These are phyloP conservation scores for Tauraco erythrolophus DNA, from an alignment of 2,113 vertebrate genomes.

Conservation along the genomic window DNA sequence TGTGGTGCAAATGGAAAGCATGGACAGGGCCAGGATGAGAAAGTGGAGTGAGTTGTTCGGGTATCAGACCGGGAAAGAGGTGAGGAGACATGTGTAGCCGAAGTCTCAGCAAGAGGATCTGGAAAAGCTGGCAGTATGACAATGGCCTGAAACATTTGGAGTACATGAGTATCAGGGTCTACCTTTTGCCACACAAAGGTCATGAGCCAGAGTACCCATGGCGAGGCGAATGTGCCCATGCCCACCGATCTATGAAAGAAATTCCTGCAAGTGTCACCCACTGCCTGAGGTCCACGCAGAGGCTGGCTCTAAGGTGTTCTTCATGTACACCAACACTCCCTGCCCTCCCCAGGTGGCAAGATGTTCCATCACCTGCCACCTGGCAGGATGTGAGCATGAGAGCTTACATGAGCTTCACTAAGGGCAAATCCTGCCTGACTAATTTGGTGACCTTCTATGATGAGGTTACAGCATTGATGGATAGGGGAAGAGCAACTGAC, in stretches of 20 bases:
- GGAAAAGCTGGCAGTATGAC: background rate
- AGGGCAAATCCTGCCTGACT: no score
- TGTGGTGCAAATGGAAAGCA: background rate
- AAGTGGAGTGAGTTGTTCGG: background rate
- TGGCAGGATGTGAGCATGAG: background rate
- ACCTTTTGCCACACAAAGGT: background rate
- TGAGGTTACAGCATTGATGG: no score
- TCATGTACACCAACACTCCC: background rate
- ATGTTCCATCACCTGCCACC: background rate
- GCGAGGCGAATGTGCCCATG: background rate
- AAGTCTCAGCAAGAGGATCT: background rate
- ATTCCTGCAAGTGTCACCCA: background rate
- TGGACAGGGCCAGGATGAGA: background rate
- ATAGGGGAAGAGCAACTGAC: no score
- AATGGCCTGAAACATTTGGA: background rate
- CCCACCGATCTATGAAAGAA: background rate
- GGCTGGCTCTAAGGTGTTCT: background rate
- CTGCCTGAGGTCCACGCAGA: background rate
- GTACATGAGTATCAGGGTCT: background rate
- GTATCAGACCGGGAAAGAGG: background rate
- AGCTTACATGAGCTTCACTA: no score
- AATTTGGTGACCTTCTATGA: no score
- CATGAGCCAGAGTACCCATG: background rate
- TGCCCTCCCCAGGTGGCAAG: background rate
- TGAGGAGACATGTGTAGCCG: background rate